A percentile compares a stretch with the other conserved stretches of the same genome.
phyloP scores from a whole-genome alignment of 2,797 vertebrate genomes.

The Sebastes oblongus region DNA sequence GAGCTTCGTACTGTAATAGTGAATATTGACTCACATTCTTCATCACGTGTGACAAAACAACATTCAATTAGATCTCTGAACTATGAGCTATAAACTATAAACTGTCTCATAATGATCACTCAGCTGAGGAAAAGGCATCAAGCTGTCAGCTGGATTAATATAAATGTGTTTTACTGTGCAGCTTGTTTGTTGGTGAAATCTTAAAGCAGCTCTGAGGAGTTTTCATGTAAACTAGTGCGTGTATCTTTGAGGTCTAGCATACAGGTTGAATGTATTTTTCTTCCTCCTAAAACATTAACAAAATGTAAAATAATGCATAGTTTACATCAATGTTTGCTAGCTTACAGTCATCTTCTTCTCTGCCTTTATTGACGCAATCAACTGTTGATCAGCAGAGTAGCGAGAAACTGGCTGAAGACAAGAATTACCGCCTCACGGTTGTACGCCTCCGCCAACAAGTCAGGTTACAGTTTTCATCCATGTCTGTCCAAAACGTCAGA shows the following conservation, averaged over 20 bases:
- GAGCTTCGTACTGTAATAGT: conserved; percentile 8
- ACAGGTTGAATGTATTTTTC: not conserved
- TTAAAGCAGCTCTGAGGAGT: not conserved
- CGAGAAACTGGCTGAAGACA: not conserved
- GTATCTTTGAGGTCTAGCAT: not conserved
- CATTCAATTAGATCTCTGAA: not conserved
- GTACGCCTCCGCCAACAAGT: no score
- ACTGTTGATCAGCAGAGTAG: not conserved
- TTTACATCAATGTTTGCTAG: no score
- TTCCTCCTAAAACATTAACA: not conserved
- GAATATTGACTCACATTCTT: conserved; percentile 44
- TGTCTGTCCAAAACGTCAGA: no score
- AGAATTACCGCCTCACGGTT: no score
- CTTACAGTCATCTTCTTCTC: not conserved
- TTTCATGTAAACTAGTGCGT: not conserved
- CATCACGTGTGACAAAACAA: conserved; percentile 26
- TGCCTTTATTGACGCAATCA: not conserved
- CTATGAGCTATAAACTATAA: not conserved
- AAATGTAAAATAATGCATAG: not conserved
- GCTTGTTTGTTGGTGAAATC: not conserved
- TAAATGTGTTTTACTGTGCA: not conserved
- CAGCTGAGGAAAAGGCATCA: not conserved
- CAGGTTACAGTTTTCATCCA: no score
- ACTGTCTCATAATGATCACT: not conserved
- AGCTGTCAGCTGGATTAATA: not conserved